Base-by-base conservation (phyloP, 2,113 vertebrate genomes). In the Theristicus caerulescens region DNA sequence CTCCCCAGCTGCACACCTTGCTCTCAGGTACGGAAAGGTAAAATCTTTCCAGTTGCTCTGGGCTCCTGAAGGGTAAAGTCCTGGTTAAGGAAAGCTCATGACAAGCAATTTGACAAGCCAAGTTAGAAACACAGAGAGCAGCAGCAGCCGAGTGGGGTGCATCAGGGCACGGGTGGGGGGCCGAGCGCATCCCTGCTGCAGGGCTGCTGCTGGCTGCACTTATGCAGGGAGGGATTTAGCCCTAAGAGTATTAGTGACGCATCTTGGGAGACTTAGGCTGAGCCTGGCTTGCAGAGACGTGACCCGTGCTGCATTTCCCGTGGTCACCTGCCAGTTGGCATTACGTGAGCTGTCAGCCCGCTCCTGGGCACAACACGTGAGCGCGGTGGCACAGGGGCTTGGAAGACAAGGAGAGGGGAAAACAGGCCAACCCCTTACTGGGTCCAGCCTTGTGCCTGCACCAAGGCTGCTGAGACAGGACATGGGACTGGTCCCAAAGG, bases 241-340 rank as follows among this genome's bases (percentile, higher is more conserved):
- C 80, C 88, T 96, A 95, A 96, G 92, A 94, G 73, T 38, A 93
- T 96, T 96, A 97, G 73, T 92, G 95, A 96, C 61, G 54, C 93
- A 94, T 93, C 93, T 92, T 77, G 87, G 85, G 77, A 94, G 94
- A 93, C 92, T 97, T 94, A 94, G 86, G 74, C 73, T 94, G 93
- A 97, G 89, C 73, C 77, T 46, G 83, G 94, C 81, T 97, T 70
- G 91, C 49, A 51, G 95, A 93, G 93, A 92, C 6, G 20, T 96
- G 94, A 94, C 81, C 88, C 1, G 22, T 57, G 51, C 82, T 88
- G 90, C 74, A 64, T 93, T 88, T 94, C 69, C 58, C 1, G 16
- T 81, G 88, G 54, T 96, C 94, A 93, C 96, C 96, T 96, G 96
- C 91, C 94, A 89, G 86, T 64, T 16, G 5, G 78, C 93, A 89